Evolutionary conservation across 64 coral and sea anemone genomes (phyloP).

Genomic region (Montipora foliosa): DNA sequence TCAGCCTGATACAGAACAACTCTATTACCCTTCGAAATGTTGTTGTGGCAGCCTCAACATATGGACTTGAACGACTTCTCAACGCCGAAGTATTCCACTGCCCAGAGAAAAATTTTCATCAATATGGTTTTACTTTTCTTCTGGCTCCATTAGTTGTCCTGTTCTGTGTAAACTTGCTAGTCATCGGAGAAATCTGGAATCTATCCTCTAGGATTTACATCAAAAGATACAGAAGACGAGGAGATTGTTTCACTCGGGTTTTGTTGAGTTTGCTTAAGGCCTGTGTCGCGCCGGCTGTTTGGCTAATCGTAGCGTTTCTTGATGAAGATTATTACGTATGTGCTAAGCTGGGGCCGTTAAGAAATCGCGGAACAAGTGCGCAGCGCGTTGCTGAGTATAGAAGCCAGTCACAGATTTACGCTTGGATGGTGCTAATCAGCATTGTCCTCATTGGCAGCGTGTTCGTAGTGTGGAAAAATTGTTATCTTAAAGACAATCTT

Average conservation of each 20-base stretch:
- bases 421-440: slow-evolving; percentile 1
- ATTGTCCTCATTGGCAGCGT: slow-evolving; percentile 2
- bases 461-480: slow-evolving; percentile 1
- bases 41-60: slow-evolving; percentile 19
- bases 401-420: slow-evolving; percentile 7
- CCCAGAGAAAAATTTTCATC: slow-evolving; percentile 10
- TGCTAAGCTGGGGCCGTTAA: not conserved
- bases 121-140: slow-evolving; percentile 46
- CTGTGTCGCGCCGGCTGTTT: slow-evolving; percentile 27
- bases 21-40: slow-evolving; percentile 46
- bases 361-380: not conserved
- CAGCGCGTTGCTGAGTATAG: not conserved
- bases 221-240: slow-evolving; percentile 34
- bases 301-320: slow-evolving; percentile 1
- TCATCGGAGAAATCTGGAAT: slow-evolving; percentile 62
- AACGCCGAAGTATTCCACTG: slow-evolving; percentile 47
- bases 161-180: slow-evolving; percentile 36
- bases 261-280: slow-evolving; percentile 17
- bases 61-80: slow-evolving; percentile 43
- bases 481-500: slow-evolving; percentile 47
- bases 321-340: slow-evolving; percentile 42
- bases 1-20: slow-evolving; percentile 45
- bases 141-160: slow-evolving; percentile 32
- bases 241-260: slow-evolving; percentile 6
- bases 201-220: slow-evolving; percentile 29